Evolutionary conservation across 2,113 vertebrate species (phyloP).

Genomic region (Neomonachus schauinslandi): DNA sequence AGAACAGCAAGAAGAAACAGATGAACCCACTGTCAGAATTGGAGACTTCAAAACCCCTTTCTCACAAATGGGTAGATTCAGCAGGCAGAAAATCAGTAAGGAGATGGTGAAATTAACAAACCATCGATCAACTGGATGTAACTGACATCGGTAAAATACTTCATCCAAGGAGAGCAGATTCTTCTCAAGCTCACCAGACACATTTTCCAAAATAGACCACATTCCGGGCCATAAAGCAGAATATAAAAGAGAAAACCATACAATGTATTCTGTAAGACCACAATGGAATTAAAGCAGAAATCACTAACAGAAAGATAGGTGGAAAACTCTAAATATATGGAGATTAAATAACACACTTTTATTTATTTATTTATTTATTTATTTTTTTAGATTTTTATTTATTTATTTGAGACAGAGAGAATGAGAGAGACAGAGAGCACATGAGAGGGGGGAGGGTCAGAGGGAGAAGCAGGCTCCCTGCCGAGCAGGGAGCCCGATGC

Average conservation of each 20-base stretch:
- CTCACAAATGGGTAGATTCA: too few species aligned
- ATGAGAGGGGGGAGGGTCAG: too few species aligned
- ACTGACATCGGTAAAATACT: neutral
- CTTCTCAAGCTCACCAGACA: neutral
- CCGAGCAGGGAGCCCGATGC: too few species aligned
- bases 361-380: too few species aligned
- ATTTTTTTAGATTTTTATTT: too few species aligned
- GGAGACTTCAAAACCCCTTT: neutral
- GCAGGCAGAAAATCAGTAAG: neutral
- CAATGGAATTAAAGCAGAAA: neutral
- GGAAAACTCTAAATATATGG: neutral
- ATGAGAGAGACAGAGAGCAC: too few species aligned
- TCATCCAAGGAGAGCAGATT: neutral
- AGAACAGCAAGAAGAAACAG: neutral
- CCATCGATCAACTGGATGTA: neutral
- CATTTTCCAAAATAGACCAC: neutral
- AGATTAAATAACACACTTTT: neutral
- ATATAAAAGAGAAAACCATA: neutral
- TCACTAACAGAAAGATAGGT: neutral
- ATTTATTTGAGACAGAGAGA: too few species aligned
- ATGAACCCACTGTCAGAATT: neutral
- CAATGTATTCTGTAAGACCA: neutral
- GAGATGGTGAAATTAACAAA: neutral
- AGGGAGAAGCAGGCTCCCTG: too few species aligned
- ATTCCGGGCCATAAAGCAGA: neutral